Evolutionary conservation across 2,888 invertebrate species (phyloP), one percentile per base, ranked within the genome.

Genomic region (Eilema sororculum): DNA sequence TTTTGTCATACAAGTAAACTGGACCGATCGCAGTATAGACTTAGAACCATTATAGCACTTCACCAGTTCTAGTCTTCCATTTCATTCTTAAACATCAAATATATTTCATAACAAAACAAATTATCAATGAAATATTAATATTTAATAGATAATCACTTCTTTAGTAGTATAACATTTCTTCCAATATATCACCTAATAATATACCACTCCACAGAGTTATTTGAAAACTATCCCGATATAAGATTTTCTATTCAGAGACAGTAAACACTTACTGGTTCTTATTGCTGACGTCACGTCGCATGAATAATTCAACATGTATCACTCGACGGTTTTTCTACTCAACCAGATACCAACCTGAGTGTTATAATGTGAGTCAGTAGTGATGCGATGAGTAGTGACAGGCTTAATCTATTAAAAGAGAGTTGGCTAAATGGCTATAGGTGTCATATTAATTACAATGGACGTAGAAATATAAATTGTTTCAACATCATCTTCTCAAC

Each of bases 191-290:
- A 16, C 6, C 4, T n/a, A 65, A 56, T 30, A 22, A 30, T 56
- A 56, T 10, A 2, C 59, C 37, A 33, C 10, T 3, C 0, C 20
- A 56, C 30, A 24, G 16, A 37, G n/a, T 22, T 56, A 58, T 63
- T n/a, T 41, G 33, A 25, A n/a, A 58, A 64, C n/a, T 30, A 65
- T 66, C 58, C 61, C 62, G 70, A 61, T 69, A 79, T 81, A 72
- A 67, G 73, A 79, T 81, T 78, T 76, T 76, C 73, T 75, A 75
- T 78, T 75, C 78, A 69, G 72, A 77, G 74, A 74, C 80, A 69
- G 80, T 75, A 78, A 80, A 82, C 80, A 81, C 82, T 81, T 81
- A 82, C 79, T 61, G 71, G 63, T 79, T 82, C 82, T 74, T 80
- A 82, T 81, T 82, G 81, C 82, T 77, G 80, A 80, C 80, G 80